Evolutionary conservation across 2,113 vertebrate species (phyloP).

Genomic region (Rhadina sibilatrix): DNA sequence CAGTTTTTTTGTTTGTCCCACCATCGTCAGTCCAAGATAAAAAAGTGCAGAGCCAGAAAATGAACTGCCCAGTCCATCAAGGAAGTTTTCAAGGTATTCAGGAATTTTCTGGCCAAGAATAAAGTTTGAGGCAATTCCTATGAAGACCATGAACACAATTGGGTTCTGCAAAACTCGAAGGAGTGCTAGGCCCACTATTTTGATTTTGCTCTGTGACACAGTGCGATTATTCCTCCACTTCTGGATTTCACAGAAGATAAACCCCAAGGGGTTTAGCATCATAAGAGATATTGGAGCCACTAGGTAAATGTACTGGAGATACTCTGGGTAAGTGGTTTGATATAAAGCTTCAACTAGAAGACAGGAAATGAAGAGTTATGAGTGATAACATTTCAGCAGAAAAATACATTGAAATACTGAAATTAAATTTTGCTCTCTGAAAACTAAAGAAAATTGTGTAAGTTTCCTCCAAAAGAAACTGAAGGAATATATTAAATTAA

Average conservation of each 20-base stretch:
- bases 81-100: constrained; percentile 86
- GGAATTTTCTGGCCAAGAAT: constrained; percentile 88
- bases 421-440: neutral
- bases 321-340: constrained; percentile 89
- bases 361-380: constrained; percentile 45
- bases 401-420: neutral
- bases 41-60: constrained; percentile 95
- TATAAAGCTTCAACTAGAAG: constrained; percentile 94
- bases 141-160: constrained; percentile 95
- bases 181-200: constrained; percentile 84
- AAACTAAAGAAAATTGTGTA: neutral
- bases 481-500: neutral
- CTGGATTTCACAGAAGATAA: constrained; percentile 96
- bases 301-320: constrained; percentile 97
- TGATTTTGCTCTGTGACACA: constrained; percentile 82
- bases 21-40: constrained; percentile 96
- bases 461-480: neutral
- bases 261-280: constrained; percentile 94
- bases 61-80: constrained; percentile 93
- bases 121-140: constrained; percentile 92
- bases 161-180: constrained; percentile 92
- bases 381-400: constrained; percentile 28
- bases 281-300: constrained; percentile 96
- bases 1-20: constrained; percentile 89
- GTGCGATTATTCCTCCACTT: constrained; percentile 84